Percentiles rank a stretch among this genome's conserved stretches.
Conservation (phyloP, 2,888 invertebrate genomes). For the Oxyscelio sp. region DNA sequence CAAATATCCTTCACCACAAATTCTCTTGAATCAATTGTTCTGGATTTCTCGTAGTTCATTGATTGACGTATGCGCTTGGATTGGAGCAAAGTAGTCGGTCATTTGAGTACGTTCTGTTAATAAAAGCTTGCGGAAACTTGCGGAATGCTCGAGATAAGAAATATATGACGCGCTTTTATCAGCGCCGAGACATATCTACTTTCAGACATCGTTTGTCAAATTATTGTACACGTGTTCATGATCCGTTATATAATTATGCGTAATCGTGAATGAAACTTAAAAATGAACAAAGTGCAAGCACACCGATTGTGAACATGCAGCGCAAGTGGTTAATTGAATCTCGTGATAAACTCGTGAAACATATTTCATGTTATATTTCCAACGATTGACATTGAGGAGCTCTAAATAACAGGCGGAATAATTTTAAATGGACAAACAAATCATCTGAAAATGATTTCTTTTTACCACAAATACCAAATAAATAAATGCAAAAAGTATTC, state of each 20-base stretch:
- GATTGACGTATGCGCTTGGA: not conserved
- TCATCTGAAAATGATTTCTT: too few species aligned
- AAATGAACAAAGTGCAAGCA: conserved; percentile 46
- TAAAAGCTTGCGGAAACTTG: conserved; percentile 39
- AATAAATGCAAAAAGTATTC: too few species aligned
- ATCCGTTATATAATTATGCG: conserved; percentile 23
- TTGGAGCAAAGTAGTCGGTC: not conserved
- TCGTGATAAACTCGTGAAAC: conserved; percentile 25
- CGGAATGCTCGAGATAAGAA: conserved; percentile 48
- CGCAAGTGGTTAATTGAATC: conserved; percentile 33
- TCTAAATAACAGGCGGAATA: not conserved
- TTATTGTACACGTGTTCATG: not conserved
- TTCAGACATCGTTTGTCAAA: conserved; percentile 31
- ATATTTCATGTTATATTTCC: conserved; percentile 1
- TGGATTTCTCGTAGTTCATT: conserved; percentile 10
- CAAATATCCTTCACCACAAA: too few species aligned
- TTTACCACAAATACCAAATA: too few species aligned
- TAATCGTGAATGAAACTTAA: conserved; percentile 38
- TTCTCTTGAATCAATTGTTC: too few species aligned
- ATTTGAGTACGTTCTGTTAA: conserved; percentile 25
- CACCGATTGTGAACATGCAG: conserved; percentile 20
- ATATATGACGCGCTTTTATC: conserved; percentile 45
- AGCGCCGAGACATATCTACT: conserved; percentile 11
- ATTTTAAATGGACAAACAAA: not conserved
- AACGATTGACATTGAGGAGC: not conserved